Evolutionary conservation across 1,140 invertebrate genomes (phyloP), one percentile per base, ranked within the genome.

Genomic region (Epicauta chinensis): DNA sequence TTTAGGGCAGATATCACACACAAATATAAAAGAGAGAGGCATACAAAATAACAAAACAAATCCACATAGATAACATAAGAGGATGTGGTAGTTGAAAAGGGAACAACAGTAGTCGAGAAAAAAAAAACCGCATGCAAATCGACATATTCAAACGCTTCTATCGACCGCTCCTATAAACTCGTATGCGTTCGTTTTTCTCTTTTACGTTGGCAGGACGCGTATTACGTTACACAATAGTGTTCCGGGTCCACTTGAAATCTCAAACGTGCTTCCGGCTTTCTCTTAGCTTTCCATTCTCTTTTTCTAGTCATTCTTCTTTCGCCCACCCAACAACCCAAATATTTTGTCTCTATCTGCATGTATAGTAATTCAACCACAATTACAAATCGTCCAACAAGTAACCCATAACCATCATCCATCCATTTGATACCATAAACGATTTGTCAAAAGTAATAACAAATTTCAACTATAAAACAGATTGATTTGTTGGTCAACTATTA

Each of bases 271-370:
- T 47, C 45, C 41, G 41, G 41, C 12, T n/a, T 43, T 30, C 45
- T 47, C 45, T 47, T 47, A 38, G 30, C 45, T 47, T 46, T 37
- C 34, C 16, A 37, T 34, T 38, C 45, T 38, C 34, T 47, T 23
- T 36, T 47, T 47, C 17, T 38, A 38, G 16, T 16, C 31, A 35
- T 34, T 35, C 47, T 38, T 50, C 44, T 44, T 43, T 17, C 14
- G 36, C 40, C 14, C 40, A 35, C 46, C 35, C 23, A 34, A 32
- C 29, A 54, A 54, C 16, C 52, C 38, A 34, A 31, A 36, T 37
- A 51, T 35, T 46, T 50, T 40, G 44, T 40, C 53, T 44, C 44
- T 55, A 55, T 50, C 46, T 39, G 50, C 43, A n/a, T n/a, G n/a
- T n/a, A n/a, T n/a, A n/a, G n/a, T n/a, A n/a, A n/a, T n/a, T n/a